phyloP scores from a whole-genome alignment of 1,140 invertebrate species.

The Drosophila malerkotliana region DNA sequence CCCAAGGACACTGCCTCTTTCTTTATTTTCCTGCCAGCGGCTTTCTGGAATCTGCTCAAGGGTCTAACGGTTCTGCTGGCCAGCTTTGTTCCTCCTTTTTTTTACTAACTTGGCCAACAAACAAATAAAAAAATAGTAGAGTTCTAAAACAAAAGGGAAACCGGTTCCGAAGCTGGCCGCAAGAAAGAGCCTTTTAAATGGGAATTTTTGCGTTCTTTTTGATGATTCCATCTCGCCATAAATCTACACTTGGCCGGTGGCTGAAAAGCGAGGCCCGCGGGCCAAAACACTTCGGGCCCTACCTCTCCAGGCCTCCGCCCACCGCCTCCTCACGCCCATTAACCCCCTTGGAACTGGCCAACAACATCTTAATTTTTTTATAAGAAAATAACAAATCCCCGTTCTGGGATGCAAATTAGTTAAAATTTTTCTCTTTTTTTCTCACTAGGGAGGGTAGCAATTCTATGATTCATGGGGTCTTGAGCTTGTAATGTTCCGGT shows the following conservation, averaged over 20 bases:
- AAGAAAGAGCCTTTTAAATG: conserved; percentile 50
- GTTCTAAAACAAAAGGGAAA: conserved; percentile 26
- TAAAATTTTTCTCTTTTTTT: conserved; percentile 16
- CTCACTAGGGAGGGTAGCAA: neutral
- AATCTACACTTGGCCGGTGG: conserved; percentile 29
- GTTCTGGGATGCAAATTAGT: conserved; percentile 41
- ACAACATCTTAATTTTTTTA: conserved; percentile 7
- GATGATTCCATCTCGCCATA: conserved; percentile 68
- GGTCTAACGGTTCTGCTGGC: neutral
- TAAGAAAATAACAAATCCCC: conserved; percentile 26
- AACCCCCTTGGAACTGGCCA: conserved; percentile 10
- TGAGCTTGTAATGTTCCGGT: too few species aligned
- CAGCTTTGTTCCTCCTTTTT: neutral
- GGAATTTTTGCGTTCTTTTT: conserved; percentile 39
- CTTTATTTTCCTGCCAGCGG: neutral
- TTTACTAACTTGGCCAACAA: conserved; percentile 19
- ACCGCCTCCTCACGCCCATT: neutral
- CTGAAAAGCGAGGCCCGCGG: conserved; percentile 11
- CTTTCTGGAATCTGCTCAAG: neutral
- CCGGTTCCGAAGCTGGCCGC: conserved; percentile 21
- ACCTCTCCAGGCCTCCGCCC: neutral
- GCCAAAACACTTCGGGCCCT: neutral
- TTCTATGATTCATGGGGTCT: conserved; percentile 5
- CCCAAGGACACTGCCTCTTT: conserved; percentile 31
- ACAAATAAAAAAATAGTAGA: conserved; percentile 1